A percentile compares a stretch with the other conserved stretches of the same genome.
phyloP scores from a whole-genome alignment of 1,140 invertebrate species.

The Spodoptera frugiperda region DNA sequence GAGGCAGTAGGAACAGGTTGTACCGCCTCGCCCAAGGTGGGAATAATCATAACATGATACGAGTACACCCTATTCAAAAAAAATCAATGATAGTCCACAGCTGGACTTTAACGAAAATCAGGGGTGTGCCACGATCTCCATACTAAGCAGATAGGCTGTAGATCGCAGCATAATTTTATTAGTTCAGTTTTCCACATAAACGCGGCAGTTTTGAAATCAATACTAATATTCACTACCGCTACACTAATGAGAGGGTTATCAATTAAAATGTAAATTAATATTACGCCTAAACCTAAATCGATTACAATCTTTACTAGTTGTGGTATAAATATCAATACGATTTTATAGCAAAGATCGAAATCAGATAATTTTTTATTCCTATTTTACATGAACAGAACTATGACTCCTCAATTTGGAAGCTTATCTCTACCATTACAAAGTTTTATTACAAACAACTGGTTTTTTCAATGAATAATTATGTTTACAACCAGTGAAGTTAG shows the following conservation, averaged over 20 bases:
- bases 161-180: no score
- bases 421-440: slow-evolving; percentile 33
- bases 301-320: slow-evolving; percentile 33
- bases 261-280: slow-evolving; percentile 31
- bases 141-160: no score
- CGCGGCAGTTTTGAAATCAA: no score
- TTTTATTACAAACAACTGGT: slow-evolving; percentile 47
- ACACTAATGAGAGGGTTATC: neutral
- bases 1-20: no score
- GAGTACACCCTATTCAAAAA: no score
- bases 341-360: slow-evolving; percentile 15
- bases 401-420: slow-evolving; percentile 40
- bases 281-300: slow-evolving; percentile 16
- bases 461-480: slow-evolving; percentile 39
- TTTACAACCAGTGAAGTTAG: slow-evolving; percentile 27
- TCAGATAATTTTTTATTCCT: slow-evolving; percentile 34
- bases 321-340: slow-evolving; percentile 13
- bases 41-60: no score
- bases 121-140: no score
- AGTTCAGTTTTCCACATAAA: no score
- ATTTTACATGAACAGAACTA: slow-evolving; percentile 43
- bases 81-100: no score
- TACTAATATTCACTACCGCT: neutral
- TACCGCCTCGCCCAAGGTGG: no score
- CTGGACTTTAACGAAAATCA: no score